Conservation (phyloP, 2,113 vertebrate species). For the Plectropomus leopardus region DNA sequence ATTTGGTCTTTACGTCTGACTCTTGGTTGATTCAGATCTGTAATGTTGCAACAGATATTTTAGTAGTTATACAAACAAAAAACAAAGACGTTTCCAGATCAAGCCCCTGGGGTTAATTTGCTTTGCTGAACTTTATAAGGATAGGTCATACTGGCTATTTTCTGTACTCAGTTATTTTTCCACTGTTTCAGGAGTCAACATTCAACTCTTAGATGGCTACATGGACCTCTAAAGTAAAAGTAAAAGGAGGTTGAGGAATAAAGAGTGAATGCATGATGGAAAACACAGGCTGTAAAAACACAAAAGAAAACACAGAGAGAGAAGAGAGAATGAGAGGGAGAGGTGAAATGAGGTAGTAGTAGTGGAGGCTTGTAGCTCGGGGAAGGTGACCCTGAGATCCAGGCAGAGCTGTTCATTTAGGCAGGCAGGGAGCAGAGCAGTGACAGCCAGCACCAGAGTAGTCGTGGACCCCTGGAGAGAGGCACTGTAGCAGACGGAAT, state of each 20-base stretch:
- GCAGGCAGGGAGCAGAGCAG: slow-evolving; percentile 69
- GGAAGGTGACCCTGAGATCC: slow-evolving; percentile 78
- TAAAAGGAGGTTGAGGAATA: neutral
- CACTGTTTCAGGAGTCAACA: neutral
- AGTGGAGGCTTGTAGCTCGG: slow-evolving; percentile 29
- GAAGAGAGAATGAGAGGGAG: neutral
- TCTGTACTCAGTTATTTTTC: neutral
- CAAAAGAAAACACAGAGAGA: neutral
- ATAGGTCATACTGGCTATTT: neutral
- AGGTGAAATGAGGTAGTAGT: slow-evolving; percentile 7
- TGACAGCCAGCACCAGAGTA: slow-evolving; percentile 72
- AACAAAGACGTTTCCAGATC: neutral
- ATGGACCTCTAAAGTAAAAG: slow-evolving; percentile 1
- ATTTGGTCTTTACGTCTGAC: too few relatives aligned
- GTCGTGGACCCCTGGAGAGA: slow-evolving; percentile 73
- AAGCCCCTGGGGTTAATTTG: neutral
- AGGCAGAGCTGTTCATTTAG: slow-evolving; percentile 70
- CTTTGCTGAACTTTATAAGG: neutral
- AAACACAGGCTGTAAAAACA: slow-evolving; percentile 25
- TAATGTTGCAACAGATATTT: neutral
- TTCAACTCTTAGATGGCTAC: neutral
- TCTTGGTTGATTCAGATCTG: neutral
- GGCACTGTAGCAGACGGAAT: slow-evolving; percentile 70
- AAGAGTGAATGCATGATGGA: slow-evolving; percentile 19
- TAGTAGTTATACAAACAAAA: neutral